Conservation (phyloP, 2,888 invertebrate genomes). For the Laothoe populi region DNA sequence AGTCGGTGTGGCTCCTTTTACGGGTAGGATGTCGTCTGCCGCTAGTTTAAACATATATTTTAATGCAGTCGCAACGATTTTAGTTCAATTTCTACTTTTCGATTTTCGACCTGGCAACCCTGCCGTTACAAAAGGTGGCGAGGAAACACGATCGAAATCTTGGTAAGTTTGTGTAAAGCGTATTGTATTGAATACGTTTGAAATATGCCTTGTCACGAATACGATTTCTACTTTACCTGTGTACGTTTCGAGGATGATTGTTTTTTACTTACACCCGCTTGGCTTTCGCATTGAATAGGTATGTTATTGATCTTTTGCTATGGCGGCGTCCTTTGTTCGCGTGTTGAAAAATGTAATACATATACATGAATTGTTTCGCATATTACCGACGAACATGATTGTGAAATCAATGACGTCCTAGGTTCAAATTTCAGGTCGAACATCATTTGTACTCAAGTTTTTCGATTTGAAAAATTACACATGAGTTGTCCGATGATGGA, state of each 20-base stretch:
- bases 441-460: too few relatives aligned
- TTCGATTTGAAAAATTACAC: too few relatives aligned
- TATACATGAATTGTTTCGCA: neutral
- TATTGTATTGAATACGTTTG: neutral
- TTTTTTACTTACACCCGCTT: neutral
- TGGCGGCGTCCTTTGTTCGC: neutral
- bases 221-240: neutral
- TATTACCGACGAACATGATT: too few relatives aligned
- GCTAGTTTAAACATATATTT: too few relatives aligned
- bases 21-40: too few relatives aligned
- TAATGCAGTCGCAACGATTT: too few relatives aligned
- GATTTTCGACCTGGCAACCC: too few relatives aligned
- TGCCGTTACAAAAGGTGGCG: neutral
- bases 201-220: neutral
- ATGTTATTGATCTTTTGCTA: neutral
- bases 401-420: too few relatives aligned
- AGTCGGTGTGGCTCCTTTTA: too few relatives aligned
- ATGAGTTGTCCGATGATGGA: too few relatives aligned
- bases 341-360: neutral
- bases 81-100: too few relatives aligned
- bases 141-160: constrained; percentile 6
- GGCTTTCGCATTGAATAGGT: neutral
- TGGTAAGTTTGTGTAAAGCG: neutral
- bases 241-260: neutral
- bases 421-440: too few relatives aligned